A percentile compares a stretch with the other conserved stretches of the same genome.
Conservation (phyloP, 2,888 invertebrate genomes). For the Brenthis hecate region DNA sequence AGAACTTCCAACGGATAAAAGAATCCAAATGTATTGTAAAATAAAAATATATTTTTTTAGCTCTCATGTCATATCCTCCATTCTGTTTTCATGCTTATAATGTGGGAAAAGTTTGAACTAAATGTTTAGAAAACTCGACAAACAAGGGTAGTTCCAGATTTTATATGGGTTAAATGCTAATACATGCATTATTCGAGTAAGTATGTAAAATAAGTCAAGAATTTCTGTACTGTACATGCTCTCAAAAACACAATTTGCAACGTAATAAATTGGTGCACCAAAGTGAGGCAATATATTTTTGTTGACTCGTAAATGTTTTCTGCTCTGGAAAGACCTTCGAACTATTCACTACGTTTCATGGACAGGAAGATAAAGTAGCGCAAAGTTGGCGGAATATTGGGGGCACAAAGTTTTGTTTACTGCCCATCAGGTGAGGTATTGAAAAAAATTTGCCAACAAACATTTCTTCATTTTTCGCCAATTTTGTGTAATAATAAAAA, state of each 20-base stretch:
- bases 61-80: constrained; percentile 8
- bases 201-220: no score
- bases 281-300: constrained; percentile 12
- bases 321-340: constrained; percentile 5
- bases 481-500: no score
- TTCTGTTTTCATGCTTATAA: not conserved
- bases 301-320: constrained; percentile 17
- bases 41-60: constrained; percentile 24
- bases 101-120: not conserved
- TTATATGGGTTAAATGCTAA: not conserved
- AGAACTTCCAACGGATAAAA: constrained; percentile 30
- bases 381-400: constrained; percentile 4
- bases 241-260: constrained; percentile 1
- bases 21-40: constrained; percentile 29
- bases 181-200: not conserved
- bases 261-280: constrained; percentile 11
- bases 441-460: constrained; percentile 15
- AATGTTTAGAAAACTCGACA: constrained; percentile 1
- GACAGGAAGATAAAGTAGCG: constrained; percentile 11
- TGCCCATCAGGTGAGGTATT: constrained; percentile 18
- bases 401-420: constrained; percentile 12
- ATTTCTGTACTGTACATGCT: not conserved
- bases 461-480: no score
- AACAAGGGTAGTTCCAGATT: not conserved
- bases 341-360: constrained; percentile 5